Evolutionary conservation across 2,888 invertebrate species (phyloP), one percentile per base, ranked within the genome.

Genomic region (Arctia plantaginis): DNA sequence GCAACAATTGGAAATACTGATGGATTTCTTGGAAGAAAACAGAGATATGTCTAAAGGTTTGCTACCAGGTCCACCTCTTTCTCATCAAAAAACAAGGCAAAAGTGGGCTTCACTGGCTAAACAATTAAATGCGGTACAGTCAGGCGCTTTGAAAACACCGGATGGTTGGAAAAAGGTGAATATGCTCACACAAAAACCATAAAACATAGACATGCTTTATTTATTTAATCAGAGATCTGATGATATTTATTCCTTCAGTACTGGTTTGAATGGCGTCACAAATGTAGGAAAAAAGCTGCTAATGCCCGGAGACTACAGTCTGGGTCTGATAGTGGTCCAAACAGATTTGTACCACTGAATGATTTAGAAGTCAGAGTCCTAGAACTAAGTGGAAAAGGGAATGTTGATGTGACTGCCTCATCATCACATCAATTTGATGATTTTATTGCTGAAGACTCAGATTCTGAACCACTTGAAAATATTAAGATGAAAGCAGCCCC

Each of bases 251-350:
- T 20, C 55, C 78, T 84, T 47, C 89, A 95, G 95, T 94, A 94
- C 78, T 94, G 94, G 94, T 92, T 93, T 87, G 94, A 94, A 85
- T 94, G 94, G 94, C 87, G 94, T 69, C 93, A 93, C 78, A 94
- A 93, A 79, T 93, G 93, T 78, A 92, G 92, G 83, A 94, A 91
- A 87, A 94, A 94, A 88, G 93, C 92, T 71, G 89, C 91, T 20
- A 91, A 93, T 86, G 88, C 86, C 27, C 85, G 88, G 72, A 90
- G 92, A 80, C 88, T 87, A 51, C 89, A 89, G 72, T 85, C 90
- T 10, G 85, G 83, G 0, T 79, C 91, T 0, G 86, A 90, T 67
- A 85, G 87, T 35, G 87, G 88, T 10, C 78, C 89, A 27, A 91
- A 88, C 69, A 90, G 92, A 87, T 91, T 90, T 83, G 84, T 90